Conservation (phyloP, 1,140 invertebrate genomes). For the Cephus cinctus region DNA sequence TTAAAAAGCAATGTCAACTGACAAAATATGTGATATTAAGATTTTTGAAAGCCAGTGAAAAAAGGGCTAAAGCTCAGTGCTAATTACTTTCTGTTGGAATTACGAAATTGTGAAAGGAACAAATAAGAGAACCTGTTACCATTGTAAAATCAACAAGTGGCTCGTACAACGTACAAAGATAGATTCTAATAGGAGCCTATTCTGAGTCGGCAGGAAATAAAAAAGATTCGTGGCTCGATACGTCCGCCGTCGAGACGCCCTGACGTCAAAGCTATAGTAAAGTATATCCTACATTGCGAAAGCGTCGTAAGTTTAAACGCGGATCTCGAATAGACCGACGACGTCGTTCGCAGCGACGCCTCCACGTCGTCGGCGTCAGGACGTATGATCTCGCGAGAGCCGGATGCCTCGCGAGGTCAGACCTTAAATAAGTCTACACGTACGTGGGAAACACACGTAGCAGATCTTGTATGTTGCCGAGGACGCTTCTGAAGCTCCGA, state of each 20-base stretch:
- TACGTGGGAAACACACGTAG: no score
- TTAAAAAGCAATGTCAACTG: no score
- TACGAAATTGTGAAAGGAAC: no score
- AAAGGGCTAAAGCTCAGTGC: no score
- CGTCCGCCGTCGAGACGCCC: background rate
- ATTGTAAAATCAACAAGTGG: slow-evolving; percentile 44
- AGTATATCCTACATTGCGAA: background rate
- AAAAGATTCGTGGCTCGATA: slow-evolving; percentile 1
- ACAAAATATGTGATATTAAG: no score
- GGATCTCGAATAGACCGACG: background rate
- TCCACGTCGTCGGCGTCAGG: no score
- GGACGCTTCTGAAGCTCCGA: no score
- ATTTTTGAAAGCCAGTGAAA: no score
- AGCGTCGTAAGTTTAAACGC: background rate
- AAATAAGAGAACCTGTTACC: no score
- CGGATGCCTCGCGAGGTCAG: slow-evolving; percentile 18
- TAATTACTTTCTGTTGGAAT: no score
- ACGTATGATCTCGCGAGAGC: no score
- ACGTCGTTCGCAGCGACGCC: background rate
- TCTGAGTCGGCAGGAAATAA: slow-evolving; percentile 5
- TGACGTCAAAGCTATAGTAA: slow-evolving; percentile 3
- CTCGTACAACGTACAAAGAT: slow-evolving; percentile 35
- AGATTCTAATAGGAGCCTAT: slow-evolving; percentile 6
- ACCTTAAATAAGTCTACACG: slow-evolving; percentile 22
- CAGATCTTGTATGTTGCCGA: no score